These are phyloP conservation scores for Melanitta fusca DNA, from an alignment of 2,797 vertebrate genomes.

Conservation along the genomic window DNA sequence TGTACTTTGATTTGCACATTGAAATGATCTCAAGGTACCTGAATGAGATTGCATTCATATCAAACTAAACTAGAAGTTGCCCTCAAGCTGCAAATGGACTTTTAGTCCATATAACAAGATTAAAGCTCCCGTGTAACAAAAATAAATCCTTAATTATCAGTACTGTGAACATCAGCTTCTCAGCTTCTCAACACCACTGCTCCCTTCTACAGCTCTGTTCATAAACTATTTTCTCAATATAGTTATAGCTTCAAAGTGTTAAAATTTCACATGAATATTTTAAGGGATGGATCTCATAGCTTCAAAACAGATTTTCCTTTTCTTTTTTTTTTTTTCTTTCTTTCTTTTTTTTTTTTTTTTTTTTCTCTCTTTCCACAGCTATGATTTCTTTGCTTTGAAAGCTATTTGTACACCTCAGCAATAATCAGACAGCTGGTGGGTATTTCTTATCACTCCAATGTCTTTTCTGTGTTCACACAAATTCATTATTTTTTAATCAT, in stretches of 20 bases:
- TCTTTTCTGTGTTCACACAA: neutral
- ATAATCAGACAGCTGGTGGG: neutral
- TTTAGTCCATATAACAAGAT: neutral
- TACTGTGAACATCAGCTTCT: fast-evolving
- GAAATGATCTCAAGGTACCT: neutral
- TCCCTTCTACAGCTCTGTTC: neutral
- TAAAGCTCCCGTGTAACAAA: neutral
- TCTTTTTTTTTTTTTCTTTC: neutral
- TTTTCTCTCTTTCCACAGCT: no score
- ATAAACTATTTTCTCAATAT: neutral
- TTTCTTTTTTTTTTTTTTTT: no score
- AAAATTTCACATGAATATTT: neutral
- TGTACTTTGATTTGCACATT: neutral
- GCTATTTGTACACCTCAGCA: neutral
- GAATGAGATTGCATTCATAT: neutral
- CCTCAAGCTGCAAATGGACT: neutral
- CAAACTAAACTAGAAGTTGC: neutral
- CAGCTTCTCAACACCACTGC: neutral
- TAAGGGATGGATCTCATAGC: neutral
- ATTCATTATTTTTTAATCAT: neutral
- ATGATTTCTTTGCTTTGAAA: neutral
- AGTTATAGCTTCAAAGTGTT: neutral
- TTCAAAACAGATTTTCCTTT: neutral
- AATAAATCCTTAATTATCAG: neutral
- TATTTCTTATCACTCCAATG: neutral